These are phyloP conservation scores for Oryzias melastigma DNA, from an alignment of 2,113 vertebrate species.

Conservation along the genomic window DNA sequence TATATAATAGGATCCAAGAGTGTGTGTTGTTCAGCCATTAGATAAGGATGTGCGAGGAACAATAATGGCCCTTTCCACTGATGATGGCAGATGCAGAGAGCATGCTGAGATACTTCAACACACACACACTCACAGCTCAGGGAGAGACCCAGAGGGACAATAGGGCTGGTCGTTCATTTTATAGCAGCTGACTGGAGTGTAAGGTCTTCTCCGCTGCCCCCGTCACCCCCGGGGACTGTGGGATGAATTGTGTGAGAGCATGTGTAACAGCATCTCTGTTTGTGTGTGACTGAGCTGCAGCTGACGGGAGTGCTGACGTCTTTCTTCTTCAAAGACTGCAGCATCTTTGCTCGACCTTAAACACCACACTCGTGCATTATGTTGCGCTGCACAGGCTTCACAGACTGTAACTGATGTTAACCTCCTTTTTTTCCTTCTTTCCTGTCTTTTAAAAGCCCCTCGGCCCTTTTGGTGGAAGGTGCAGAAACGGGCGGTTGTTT, in stretches of 20 bases:
- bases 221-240: slow-evolving; percentile 36
- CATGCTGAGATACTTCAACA: slow-evolving; percentile 11
- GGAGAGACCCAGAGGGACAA: slow-evolving; percentile 41
- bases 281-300: slow-evolving; percentile 26
- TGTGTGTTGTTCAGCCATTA: slow-evolving; percentile 14
- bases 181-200: slow-evolving; percentile 39
- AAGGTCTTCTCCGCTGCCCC: slow-evolving; percentile 7
- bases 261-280: slow-evolving; percentile 6
- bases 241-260: slow-evolving; percentile 6
- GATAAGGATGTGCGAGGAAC: slow-evolving; percentile 19
- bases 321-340: slow-evolving; percentile 44
- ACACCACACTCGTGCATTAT: neutral
- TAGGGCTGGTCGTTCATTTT: slow-evolving; percentile 39
- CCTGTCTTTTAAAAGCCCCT: slow-evolving; percentile 2
- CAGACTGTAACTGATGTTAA: neutral
- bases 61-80: slow-evolving; percentile 25
- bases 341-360: slow-evolving; percentile 12
- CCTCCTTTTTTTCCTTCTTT: slow-evolving; percentile 1
- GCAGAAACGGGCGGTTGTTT: slow-evolving; percentile 8
- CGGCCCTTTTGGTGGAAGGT: slow-evolving; percentile 3
- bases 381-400: neutral
- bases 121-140: slow-evolving; percentile 13
- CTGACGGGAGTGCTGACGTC: slow-evolving; percentile 33
- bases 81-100: slow-evolving; percentile 11
- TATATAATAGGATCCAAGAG: neutral